Conservation (phyloP, 1,140 invertebrate genomes). For the Bombus terrestris region DNA sequence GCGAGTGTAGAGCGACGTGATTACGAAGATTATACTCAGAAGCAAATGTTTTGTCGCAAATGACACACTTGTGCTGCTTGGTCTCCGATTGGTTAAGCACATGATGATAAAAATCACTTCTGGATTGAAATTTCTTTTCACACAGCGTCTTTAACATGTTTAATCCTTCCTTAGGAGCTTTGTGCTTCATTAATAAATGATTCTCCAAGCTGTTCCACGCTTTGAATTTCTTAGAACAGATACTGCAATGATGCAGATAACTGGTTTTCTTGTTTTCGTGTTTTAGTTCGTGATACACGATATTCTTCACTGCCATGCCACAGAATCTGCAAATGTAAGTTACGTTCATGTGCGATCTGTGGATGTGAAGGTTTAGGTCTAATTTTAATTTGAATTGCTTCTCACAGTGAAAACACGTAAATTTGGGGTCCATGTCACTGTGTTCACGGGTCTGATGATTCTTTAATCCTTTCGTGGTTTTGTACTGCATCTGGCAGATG, state of each 20-base stretch:
- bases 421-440: conserved; percentile 50
- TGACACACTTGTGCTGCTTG: conserved; percentile 89
- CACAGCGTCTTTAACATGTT: conserved; percentile 64
- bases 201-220: conserved; percentile 75
- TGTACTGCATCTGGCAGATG: conserved; percentile 81
- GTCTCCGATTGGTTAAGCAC: conserved; percentile 90
- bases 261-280: conserved; percentile 52
- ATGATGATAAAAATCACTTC: conserved; percentile 86
- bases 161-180: conserved; percentile 44
- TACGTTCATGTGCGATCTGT: conserved; percentile 76
- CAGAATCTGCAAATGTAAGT: conserved; percentile 46
- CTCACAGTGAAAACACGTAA: conserved; percentile 32
- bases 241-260: conserved; percentile 74
- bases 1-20: conserved; percentile 42
- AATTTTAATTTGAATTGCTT: conserved; percentile 79
- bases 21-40: conserved; percentile 70
- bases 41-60: conserved; percentile 84
- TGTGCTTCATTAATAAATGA: conserved; percentile 81
- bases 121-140: conserved; percentile 84
- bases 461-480: conserved; percentile 80
- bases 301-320: conserved; percentile 65
- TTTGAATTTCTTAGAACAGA: conserved; percentile 81
- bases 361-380: conserved; percentile 76
- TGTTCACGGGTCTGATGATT: conserved; percentile 80
- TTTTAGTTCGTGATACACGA: conserved; percentile 65